A percentile compares a stretch with the other conserved stretches of the same genome.
These are phyloP conservation scores for Podarcis raffonei DNA, from an alignment of 2,113 vertebrate species.

Conservation along the genomic window DNA sequence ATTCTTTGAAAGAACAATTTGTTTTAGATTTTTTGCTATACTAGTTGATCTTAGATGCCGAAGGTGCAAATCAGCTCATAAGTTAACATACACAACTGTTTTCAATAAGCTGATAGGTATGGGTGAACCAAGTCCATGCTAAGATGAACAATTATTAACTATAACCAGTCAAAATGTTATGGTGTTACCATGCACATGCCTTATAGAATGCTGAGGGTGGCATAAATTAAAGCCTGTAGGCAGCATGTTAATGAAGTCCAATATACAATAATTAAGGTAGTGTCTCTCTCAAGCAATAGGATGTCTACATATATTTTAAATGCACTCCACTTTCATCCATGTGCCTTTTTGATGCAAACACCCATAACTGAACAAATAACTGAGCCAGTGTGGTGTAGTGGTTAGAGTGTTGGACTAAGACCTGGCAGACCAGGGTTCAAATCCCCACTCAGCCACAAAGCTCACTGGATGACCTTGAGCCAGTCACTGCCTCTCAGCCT, in stretches of 20 bases:
- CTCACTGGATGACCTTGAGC: too few species aligned
- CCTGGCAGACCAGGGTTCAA: too few species aligned
- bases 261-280: conserved; percentile 76
- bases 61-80: conserved; percentile 15
- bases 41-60: neutral
- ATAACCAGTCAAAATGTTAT: neutral
- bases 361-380: neutral
- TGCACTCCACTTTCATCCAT: conserved; percentile 48
- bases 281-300: conserved; percentile 61
- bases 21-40: neutral
- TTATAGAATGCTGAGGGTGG: conserved; percentile 40
- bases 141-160: conserved; percentile 9
- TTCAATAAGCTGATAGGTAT: conserved; percentile 44
- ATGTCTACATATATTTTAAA: conserved; percentile 64
- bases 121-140: neutral
- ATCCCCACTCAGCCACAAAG: too few species aligned
- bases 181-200: neutral
- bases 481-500: too few species aligned
- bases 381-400: too few species aligned
- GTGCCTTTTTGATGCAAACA: conserved; percentile 36
- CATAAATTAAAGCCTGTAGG: conserved; percentile 48
- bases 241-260: conserved; percentile 76
- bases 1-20: neutral
- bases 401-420: too few species aligned
- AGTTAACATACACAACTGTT: conserved; percentile 1